These are phyloP conservation scores for Cheilosia impressa DNA, from an alignment of 2,888 invertebrate genomes.

Conservation along the genomic window DNA sequence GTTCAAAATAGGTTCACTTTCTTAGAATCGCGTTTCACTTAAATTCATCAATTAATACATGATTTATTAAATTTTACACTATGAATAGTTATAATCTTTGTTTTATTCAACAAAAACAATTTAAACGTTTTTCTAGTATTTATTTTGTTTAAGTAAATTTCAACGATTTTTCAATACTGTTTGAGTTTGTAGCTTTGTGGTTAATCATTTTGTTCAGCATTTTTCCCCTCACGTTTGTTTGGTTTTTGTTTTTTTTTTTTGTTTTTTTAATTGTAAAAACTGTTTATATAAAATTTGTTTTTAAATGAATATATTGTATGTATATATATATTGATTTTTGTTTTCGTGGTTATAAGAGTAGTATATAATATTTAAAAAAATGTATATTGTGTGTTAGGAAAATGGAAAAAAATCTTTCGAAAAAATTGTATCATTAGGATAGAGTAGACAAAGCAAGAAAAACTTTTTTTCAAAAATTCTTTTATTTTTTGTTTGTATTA, in stretches of 20 bases:
- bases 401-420: constrained; percentile 70
- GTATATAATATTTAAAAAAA: constrained; percentile 66
- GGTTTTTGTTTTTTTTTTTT: constrained; percentile 22
- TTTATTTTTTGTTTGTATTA: constrained; percentile 34
- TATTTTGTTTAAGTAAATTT: constrained; percentile 46
- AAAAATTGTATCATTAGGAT: constrained; percentile 66
- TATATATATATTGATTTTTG: constrained; percentile 54
- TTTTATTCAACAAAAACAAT: constrained; percentile 32
- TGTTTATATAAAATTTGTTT: constrained; percentile 71
- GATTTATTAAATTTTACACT: constrained; percentile 20
- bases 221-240: constrained; percentile 59
- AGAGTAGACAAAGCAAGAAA: constrained; percentile 67
- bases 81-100: constrained; percentile 22
- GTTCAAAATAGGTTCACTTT: constrained; percentile 60
- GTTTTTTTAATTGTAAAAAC: constrained; percentile 62
- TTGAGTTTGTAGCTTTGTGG: constrained; percentile 75
- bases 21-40: constrained; percentile 43
- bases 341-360: constrained; percentile 67
- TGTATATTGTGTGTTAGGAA: constrained; percentile 74
- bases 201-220: constrained; percentile 66
- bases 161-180: constrained; percentile 71
- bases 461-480: constrained; percentile 33
- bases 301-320: constrained; percentile 64
- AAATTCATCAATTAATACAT: constrained; percentile 46
- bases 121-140: constrained; percentile 13